Conservation (phyloP, 2,113 vertebrate species). For the Neomonachus schauinslandi region DNA sequence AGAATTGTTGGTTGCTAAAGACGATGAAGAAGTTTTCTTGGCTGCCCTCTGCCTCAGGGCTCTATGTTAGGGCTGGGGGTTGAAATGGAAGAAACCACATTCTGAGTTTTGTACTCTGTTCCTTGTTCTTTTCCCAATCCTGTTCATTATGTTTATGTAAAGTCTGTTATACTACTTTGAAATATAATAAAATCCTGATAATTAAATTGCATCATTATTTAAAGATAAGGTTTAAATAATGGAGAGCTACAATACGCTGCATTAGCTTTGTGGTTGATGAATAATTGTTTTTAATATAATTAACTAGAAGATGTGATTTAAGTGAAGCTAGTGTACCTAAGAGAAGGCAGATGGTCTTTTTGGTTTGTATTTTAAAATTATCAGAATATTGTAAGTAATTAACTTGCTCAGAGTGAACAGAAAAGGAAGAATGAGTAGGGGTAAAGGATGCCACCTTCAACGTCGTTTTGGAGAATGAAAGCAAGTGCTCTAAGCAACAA, state of each 20-base stretch:
- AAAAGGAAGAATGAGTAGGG: background rate
- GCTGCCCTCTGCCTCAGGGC: background rate
- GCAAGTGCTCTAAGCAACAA: background rate
- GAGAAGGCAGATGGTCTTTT: constrained; percentile 23
- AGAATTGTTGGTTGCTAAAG: background rate
- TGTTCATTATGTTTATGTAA: constrained; percentile 38
- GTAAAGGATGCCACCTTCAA: background rate
- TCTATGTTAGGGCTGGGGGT: background rate
- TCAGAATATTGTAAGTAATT: background rate
- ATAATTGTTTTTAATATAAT: constrained; percentile 64
- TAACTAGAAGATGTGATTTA: constrained; percentile 57
- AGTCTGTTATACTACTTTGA: constrained; percentile 37
- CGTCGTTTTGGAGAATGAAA: constrained; percentile 48
- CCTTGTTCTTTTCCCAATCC: background rate
- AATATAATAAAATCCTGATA: constrained; percentile 51
- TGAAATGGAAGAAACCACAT: constrained; percentile 32
- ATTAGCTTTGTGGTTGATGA: constrained; percentile 17
- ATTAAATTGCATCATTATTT: constrained; percentile 56
- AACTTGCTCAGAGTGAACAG: background rate
- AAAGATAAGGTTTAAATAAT: constrained; percentile 54
- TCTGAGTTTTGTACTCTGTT: constrained; percentile 42
- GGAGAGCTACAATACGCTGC: constrained; percentile 38
- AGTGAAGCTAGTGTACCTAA: background rate
- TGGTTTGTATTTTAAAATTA: constrained; percentile 30
- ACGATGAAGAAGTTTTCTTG: background rate